Base-by-base conservation (phyloP, 2,888 invertebrate genomes). In the Drepanosiphum platanoidis region DNA sequence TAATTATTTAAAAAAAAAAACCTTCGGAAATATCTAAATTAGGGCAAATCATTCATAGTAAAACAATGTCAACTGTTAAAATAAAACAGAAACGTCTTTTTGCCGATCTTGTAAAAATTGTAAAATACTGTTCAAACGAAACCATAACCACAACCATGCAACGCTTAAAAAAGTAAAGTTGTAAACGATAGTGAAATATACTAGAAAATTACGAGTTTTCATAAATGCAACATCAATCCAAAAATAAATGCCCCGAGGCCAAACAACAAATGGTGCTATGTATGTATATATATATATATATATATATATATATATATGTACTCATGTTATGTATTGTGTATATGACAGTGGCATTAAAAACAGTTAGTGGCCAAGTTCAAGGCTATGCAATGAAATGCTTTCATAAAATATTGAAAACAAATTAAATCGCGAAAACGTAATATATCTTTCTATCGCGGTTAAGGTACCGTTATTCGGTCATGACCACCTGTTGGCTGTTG, bases 381-480 rank as follows among this genome's bases (percentile, higher is more conserved):
- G 75, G 84, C 74, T 66, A 13, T 39, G 30, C n/a, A 70, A 30
- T 30, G 68, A 77, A 77, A 77, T 77, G 36, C 84, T 84, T 77
- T 70, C 83, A 75, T 84, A 75, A 27, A 11, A 27, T 36, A n/a
- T 36, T 46, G n/a, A 75, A 75, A 75, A 84, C 13, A 39, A 52
- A 66, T 75, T 66, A 52, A 36, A 84, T 46, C 34, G n/a, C 22
- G 15, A 68, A 84, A 80, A 84, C 27, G 36, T 66, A 30, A 58
- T 84, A 52, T 9, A 75, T 52, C 68, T 36, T 32, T 66, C 68
- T 8, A 74, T 66, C 34, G 68, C 52, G 52, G 68, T 68, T 68
- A 68, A 84, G 34, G 58, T 84, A 84, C 84, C 68, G 84, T 84
- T 84, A 77, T 70, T 84, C 52, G 68, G 77, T 70, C 84, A 84